A percentile compares a stretch with the other conserved stretches of the same genome.
These are phyloP conservation scores for Prenolepis imparis DNA, from an alignment of 2,888 invertebrate genomes.

Conservation along the genomic window DNA sequence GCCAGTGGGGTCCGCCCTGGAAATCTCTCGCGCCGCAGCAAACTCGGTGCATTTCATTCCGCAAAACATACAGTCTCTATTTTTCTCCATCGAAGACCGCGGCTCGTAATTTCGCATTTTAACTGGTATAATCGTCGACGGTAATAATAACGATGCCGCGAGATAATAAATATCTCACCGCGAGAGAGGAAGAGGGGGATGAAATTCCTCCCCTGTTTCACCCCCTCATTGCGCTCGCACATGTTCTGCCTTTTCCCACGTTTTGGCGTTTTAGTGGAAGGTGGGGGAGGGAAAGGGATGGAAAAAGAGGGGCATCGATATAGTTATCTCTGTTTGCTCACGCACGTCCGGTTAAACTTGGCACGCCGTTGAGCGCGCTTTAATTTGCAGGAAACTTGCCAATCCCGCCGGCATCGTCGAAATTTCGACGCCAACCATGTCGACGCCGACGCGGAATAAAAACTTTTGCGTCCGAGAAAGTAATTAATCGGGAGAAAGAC, in stretches of 20 bases:
- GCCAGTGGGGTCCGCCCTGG: not conserved
- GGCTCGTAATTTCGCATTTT: constrained; percentile 54
- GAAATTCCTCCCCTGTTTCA: not conserved
- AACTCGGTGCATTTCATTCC: constrained; percentile 52
- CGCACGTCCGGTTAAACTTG: constrained; percentile 50
- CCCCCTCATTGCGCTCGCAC: not conserved
- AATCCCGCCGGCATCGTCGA: constrained; percentile 15
- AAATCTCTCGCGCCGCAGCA: constrained; percentile 47
- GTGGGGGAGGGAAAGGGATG: not conserved
- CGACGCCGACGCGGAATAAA: constrained; percentile 2
- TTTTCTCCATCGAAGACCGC: constrained; percentile 26
- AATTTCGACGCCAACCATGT: constrained; percentile 1
- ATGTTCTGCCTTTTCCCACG: not conserved
- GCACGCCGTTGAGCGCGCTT: constrained; percentile 49
- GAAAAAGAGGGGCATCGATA: constrained; percentile 29
- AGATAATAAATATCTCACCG: constrained; percentile 59
- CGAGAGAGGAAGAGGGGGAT: not conserved
- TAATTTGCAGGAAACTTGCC: constrained; percentile 47
- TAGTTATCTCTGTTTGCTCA: constrained; percentile 58
- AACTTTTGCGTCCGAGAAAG: not conserved
- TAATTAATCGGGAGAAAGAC: not conserved
- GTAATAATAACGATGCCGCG: constrained; percentile 52
- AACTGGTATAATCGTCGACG: constrained; percentile 58
- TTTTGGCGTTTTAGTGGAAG: not conserved
- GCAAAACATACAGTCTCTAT: constrained; percentile 46